Evolutionary conservation across 2,797 vertebrate species (phyloP), one percentile per base, ranked within the genome.

Genomic region (Cynopterus sphinx): DNA sequence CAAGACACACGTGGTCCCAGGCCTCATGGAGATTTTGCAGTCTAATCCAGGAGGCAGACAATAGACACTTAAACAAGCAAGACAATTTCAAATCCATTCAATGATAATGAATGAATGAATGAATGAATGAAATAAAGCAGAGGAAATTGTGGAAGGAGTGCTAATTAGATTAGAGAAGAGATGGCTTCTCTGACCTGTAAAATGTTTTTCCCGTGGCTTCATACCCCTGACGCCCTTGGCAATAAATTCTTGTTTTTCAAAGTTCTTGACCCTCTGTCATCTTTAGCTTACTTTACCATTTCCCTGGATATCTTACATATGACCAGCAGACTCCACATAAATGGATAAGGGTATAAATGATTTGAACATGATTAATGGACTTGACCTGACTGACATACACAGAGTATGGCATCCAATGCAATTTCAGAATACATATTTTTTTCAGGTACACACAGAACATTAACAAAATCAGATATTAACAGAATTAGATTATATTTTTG

Each of bases 381-480:
- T 73, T 89, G 33, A 61, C 6, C 9, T 84, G 53, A 59, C 0
- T 55, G 21, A 57, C n/a, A 79, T 61, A 61, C 8, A 61, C 17
- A 90, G 24, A 85, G 59, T 79, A 78, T 36, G 13, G 33, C 53
- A 77, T 8, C 49, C 6, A 36, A 53, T 55, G 43, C 31, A 70
- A 70, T 63, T 86, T 95, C 51, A 95, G n/a, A 70, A 85, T 36
- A 74, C 16, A 67, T 73, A 84, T 28, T 57, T 28, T 75, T 86
- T 92, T 90, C 61, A 93, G 55, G 11, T 77, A 71, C 13, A 87
- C 24, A 85, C 53, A 13, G 15, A 78, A 82, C 41, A 91, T 49
- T 90, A 77, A 87, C 53, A 90, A 92, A 92, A 70, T 67, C 59
- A 90, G 41, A 41, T 9, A 68, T 78, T 74, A 81, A 87, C 39